Evolutionary conservation across 2,797 vertebrate species (phyloP).

Genomic region (Ceyx erithaca): DNA sequence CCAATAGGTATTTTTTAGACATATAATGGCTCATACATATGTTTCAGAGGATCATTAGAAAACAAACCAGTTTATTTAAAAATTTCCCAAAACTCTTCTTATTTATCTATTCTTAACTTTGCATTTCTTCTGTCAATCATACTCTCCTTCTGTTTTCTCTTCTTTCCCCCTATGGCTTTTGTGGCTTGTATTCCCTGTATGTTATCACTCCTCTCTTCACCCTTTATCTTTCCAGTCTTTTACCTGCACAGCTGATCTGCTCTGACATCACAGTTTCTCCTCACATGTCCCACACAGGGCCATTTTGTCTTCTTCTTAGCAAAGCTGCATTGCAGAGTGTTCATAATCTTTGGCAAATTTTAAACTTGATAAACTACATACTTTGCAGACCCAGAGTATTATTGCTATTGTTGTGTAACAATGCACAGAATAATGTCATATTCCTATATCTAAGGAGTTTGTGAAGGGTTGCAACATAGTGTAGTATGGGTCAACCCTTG

Average conservation of each 20-base stretch:
- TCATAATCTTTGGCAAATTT: background rate
- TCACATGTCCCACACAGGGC: background rate
- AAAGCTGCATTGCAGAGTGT: background rate
- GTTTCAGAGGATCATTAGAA: background rate
- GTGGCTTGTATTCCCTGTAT: background rate
- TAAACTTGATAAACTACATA: background rate
- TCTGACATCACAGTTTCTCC: background rate
- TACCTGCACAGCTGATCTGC: background rate
- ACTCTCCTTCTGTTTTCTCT: background rate
- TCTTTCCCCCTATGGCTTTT: background rate
- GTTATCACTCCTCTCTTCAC: background rate
- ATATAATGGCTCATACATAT: accelerated
- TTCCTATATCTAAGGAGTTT: background rate
- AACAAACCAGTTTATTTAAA: background rate
- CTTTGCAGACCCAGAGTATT: background rate
- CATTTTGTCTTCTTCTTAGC: background rate
- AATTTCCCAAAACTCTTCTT: background rate
- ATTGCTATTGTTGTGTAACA: background rate
- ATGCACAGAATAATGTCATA: background rate
- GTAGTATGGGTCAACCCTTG: background rate
- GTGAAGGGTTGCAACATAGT: background rate
- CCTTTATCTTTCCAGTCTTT: background rate
- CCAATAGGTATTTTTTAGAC: background rate
- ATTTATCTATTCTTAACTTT: background rate
- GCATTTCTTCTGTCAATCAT: background rate